Evolutionary conservation across 2,113 vertebrate genomes (phyloP).

Genomic region (Dicrurus megarhynchus): DNA sequence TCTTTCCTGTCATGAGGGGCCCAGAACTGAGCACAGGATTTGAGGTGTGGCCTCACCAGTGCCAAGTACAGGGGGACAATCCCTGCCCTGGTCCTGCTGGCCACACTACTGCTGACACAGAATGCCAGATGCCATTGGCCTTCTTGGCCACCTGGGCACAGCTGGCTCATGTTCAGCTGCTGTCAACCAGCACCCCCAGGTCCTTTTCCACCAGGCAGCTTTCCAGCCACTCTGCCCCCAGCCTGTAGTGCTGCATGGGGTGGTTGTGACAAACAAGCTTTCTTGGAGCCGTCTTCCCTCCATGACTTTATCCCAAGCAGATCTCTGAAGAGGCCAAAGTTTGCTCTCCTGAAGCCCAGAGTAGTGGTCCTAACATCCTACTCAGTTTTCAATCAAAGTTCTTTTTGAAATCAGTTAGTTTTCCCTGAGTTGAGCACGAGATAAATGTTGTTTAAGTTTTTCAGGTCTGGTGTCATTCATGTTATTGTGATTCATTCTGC

Average conservation of each 20-base stretch:
- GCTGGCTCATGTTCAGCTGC: neutral
- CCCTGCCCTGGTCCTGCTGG: neutral
- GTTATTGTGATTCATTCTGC: neutral
- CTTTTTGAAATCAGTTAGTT: neutral
- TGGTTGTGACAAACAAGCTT: neutral
- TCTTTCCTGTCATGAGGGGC: neutral
- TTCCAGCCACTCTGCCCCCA: neutral
- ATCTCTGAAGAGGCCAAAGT: neutral
- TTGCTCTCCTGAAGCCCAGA: neutral
- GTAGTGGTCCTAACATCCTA: neutral
- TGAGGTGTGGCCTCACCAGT: fast-evolving
- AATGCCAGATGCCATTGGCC: neutral
- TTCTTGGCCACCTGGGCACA: neutral
- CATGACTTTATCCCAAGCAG: neutral
- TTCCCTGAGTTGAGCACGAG: neutral
- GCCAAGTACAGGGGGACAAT: neutral
- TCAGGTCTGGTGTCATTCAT: neutral
- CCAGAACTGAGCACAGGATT: neutral
- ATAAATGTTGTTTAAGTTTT: neutral
- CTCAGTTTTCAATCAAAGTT: neutral
- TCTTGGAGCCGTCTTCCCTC: neutral
- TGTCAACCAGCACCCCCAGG: fast-evolving
- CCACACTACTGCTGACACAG: neutral
- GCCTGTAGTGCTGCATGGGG: neutral
- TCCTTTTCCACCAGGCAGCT: neutral